A percentile compares a stretch with the other conserved stretches of the same genome.
These are phyloP conservation scores for Eriosoma lanigerum DNA, from an alignment of 1,140 invertebrate species.

Conservation along the genomic window DNA sequence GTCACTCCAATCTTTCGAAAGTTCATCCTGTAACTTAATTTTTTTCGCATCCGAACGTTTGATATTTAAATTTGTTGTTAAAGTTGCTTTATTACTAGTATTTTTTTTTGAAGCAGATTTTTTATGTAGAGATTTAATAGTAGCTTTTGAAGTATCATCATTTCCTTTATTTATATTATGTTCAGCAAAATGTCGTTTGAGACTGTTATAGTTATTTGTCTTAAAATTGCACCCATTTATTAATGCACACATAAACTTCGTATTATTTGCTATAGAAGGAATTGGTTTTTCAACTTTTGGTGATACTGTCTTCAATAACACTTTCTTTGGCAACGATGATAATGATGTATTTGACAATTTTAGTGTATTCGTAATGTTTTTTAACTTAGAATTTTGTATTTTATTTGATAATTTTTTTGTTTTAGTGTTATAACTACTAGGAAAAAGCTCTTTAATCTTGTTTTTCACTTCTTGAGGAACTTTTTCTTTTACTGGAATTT, in stretches of 20 bases:
- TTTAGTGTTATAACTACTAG: neutral
- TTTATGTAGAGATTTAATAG: neutral
- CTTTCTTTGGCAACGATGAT: neutral
- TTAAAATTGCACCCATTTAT: neutral
- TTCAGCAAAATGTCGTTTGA: neutral
- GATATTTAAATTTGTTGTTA: neutral
- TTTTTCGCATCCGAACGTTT: neutral
- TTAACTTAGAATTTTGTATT: neutral
- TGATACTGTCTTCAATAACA: neutral
- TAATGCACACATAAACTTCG: neutral
- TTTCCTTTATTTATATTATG: neutral
- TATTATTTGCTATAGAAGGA: neutral
- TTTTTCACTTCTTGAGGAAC: no score
- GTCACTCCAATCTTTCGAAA: conserved; percentile 14
- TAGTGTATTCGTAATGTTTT: no score
- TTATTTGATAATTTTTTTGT: neutral
- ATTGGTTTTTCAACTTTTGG: neutral
- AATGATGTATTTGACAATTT: neutral
- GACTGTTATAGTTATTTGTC: neutral
- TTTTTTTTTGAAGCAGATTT: neutral
- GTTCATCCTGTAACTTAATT: conserved; percentile 9
- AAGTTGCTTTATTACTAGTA: neutral
- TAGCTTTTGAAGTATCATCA: neutral
- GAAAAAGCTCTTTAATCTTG: neutral
- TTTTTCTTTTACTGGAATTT: no score